Base-by-base conservation (phyloP, 2,113 vertebrate genomes). In the Thryonomys swinderianus region DNA sequence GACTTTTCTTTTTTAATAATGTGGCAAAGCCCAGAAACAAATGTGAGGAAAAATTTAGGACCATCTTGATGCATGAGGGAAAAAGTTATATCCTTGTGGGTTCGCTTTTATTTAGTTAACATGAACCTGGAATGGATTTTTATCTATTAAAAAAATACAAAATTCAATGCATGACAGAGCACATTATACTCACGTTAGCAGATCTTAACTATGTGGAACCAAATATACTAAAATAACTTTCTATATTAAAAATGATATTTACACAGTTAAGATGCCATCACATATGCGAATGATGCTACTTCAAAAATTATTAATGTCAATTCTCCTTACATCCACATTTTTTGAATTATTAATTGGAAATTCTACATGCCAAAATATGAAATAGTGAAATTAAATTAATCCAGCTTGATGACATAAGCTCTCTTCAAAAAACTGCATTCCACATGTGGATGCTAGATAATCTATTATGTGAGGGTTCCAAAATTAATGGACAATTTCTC, bases 331-430 rank as follows among this genome's bases (percentile, higher is more conserved):
- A 96, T 66, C 95, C 97, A 96, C 96, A 57, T 92, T 98, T 98
- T 97, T 98, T 90, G 88, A 97, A 98, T 98, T 98, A 98, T 98
- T 98, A 98, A 98, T 98, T 98, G 94, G 89, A 97, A 98, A 98
- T 98, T 96, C 97, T 97, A 97, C 96, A 98, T 98, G 97, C 97
- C 97, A 94, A 96, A 98, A 98, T 95, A 97, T 98, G 97, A 98
- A 98, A 97, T 96, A 97, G 97, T 97, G 94, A 98, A 98, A 98
- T 98, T 97, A 96, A 98, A 98, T 98, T 97, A 98, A 96, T 96
- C 87, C 96, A 97, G 96, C 94, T 95, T 97, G 97, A 98, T 98
- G 98, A 98, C 98, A 98, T 98, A 97, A 98, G 96, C 92, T 34
- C 91, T 94, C 92, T 97, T 88, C 76, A 95, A 91, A 97, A 97